Percentiles rank a stretch among this genome's conserved stretches.
Evolutionary conservation across 2,113 vertebrate species (phyloP).

Genomic region (Heliornis fulica): DNA sequence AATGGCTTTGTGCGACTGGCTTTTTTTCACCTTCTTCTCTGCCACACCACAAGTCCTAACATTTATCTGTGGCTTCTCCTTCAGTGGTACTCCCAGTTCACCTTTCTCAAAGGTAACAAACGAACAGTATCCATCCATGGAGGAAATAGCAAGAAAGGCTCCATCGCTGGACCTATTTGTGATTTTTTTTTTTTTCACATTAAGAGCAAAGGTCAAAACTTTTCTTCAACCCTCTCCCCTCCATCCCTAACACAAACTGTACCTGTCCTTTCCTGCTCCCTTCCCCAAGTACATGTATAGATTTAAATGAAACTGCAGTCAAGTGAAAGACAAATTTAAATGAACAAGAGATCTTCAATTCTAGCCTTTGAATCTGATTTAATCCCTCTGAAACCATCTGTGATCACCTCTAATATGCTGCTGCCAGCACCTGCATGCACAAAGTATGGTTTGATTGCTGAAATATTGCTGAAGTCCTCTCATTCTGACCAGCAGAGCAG

Average conservation of each 20-base stretch:
- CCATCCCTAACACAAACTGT: neutral
- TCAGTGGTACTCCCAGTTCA: slow-evolving; percentile 88
- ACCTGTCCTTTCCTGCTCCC: neutral
- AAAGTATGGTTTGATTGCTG: neutral
- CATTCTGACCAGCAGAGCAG: neutral
- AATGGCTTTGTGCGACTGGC: neutral
- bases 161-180: slow-evolving; percentile 88
- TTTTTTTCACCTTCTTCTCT: slow-evolving; percentile 87
- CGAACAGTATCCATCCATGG: slow-evolving; percentile 97
- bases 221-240: neutral
- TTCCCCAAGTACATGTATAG: neutral
- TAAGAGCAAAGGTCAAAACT: neutral
- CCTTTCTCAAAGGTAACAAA: slow-evolving; percentile 89
- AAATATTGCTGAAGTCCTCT: neutral
- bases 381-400: neutral
- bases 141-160: slow-evolving; percentile 91
- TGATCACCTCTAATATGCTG: neutral
- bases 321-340: neutral
- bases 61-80: slow-evolving; percentile 84
- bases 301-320: neutral
- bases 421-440: neutral
- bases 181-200: neutral
- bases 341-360: neutral
- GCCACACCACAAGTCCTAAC: slow-evolving; percentile 66
- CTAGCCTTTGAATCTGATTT: neutral